phyloP scores from a whole-genome alignment of 2,888 invertebrate genomes.

The Ischnus inquisitorius region DNA sequence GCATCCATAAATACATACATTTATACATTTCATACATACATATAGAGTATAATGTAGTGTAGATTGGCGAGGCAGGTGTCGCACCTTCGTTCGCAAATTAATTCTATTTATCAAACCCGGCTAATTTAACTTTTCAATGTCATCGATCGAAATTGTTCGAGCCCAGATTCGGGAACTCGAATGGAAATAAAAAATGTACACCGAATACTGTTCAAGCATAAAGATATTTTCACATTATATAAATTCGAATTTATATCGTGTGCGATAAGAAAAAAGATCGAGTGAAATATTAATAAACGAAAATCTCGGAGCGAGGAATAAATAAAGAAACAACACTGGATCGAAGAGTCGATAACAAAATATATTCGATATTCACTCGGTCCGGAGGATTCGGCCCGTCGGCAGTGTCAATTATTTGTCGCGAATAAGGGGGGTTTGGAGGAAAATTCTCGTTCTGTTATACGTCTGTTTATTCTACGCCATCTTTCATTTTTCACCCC shows the following conservation, averaged over 20 bases:
- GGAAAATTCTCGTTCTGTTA: constrained; percentile 53
- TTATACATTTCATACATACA: constrained; percentile 48
- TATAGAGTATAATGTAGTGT: constrained; percentile 40
- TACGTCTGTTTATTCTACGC: constrained; percentile 69
- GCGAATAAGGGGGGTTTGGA: constrained; percentile 16
- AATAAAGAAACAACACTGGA: constrained; percentile 27
- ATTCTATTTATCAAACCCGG: constrained; percentile 63
- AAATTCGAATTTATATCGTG: background rate
- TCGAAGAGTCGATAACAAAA: constrained; percentile 48
- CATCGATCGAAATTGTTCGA: constrained; percentile 38
- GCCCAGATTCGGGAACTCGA: background rate
- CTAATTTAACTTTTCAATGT: constrained; percentile 65
- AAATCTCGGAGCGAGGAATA: background rate
- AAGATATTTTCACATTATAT: background rate
- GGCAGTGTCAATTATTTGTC: constrained; percentile 46
- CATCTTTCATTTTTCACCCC: constrained; percentile 33
- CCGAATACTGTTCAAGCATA: background rate
- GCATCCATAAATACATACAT: constrained; percentile 62
- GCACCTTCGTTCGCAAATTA: constrained; percentile 64
- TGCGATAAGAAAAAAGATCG: background rate
- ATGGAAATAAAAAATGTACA: background rate
- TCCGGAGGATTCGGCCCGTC: constrained; percentile 45
- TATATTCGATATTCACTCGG: constrained; percentile 48
- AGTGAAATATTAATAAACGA: background rate
- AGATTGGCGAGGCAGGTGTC: constrained; percentile 58